phyloP scores from a whole-genome alignment of 2,888 invertebrate species.

The Diarsia mendica region DNA sequence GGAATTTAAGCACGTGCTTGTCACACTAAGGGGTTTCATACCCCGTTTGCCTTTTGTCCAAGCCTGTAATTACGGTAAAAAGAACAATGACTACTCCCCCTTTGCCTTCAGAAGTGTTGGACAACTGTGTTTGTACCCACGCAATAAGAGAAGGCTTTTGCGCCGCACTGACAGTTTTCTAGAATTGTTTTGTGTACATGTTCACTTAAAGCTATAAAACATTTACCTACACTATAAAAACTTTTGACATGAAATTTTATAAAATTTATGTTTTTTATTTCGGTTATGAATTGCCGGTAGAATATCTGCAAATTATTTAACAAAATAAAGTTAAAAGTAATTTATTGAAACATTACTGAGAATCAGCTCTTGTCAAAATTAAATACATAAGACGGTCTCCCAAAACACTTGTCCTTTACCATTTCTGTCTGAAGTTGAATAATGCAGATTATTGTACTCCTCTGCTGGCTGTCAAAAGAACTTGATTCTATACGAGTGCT shows the following conservation, averaged over 20 bases:
- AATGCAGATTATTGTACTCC: background rate
- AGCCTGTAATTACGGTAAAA: conserved; percentile 40
- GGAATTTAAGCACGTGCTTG: conserved; percentile 36
- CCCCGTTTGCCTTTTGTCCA: conserved; percentile 32
- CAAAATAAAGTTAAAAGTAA: background rate
- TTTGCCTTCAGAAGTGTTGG: background rate
- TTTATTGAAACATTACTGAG: background rate
- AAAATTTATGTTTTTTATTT: background rate
- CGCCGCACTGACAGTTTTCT: background rate
- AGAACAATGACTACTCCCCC: conserved; percentile 29
- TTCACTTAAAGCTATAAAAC: background rate
- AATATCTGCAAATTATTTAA: background rate
- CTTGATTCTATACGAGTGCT: background rate
- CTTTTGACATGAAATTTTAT: background rate
- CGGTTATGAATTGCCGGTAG: background rate
- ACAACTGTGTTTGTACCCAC: background rate
- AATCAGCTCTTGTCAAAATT: background rate
- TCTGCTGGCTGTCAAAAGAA: background rate
- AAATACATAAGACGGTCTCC: background rate
- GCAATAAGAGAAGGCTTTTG: conserved; percentile 6
- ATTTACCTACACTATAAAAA: background rate
- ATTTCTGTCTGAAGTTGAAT: background rate
- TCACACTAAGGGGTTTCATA: conserved; percentile 16
- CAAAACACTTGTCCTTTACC: background rate
- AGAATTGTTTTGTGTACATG: background rate